Base-by-base conservation (phyloP, 2,888 invertebrate species). In the Coelinius sp. region DNA sequence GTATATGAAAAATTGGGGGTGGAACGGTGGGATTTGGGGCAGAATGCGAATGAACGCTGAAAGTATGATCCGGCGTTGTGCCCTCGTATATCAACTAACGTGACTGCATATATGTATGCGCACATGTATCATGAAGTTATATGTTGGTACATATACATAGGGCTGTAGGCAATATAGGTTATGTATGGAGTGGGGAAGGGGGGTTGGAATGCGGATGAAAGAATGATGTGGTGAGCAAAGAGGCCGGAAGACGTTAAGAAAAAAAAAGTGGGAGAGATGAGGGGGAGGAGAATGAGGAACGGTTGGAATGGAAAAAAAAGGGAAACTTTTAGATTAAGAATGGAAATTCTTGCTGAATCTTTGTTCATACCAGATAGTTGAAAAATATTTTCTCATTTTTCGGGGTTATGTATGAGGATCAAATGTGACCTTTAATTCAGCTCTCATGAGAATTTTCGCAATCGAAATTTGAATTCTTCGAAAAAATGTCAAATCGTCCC, bases 31-130 rank as follows among this genome's bases (percentile, higher is more conserved):
- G 65, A 70, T 71, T 70, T 67, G 56, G 66, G 38, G 65, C 25
- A 64, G 68, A 73, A 75, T 31, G 35, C 75, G 71, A 77, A 71
- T 71, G 69, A 76, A 73, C 69, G 75, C 70, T 76, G 73, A 75
- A 75, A 73, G 76, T 75, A 75, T 71, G 74, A 76, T 71, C 68
- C 59, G 35, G 41, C 69, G 71, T 68, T 22, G 71, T 35, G 52
- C 44, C n/a, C n/a, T 56, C 69, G 68, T 77, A 75, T 68, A 77
- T 77, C 75, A 75, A 73, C 49, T 44, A 69, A 73, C 64, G 73
- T 73, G 53, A 46, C 68, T 73, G 72, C 69, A 75, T 75, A 75
- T 75, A 72, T 75, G 72, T 73, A 76, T 70, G 66, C 67, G 31
- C 41, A 27, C 53, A 74, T 75, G 71, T 63, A 73, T 68, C 70